Evolutionary conservation across 2,797 vertebrate species (phyloP), one percentile per base, ranked within the genome.

Genomic region (Enteromius radiatus): DNA sequence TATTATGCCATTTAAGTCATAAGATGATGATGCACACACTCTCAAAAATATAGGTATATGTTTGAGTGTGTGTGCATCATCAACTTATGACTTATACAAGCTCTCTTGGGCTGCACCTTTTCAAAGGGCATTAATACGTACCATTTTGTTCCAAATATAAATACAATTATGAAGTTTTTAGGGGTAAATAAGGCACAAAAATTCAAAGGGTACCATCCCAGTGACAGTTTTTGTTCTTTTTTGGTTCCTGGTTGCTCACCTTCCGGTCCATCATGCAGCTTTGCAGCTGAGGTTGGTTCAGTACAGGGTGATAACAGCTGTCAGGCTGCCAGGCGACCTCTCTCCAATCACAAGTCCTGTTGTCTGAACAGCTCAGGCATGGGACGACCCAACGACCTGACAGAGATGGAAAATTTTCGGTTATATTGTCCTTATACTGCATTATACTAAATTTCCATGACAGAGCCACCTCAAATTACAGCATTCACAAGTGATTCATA

Each of bases 331-430:
- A 99, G 0, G 92, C 92, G 88, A 98, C 95, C 91, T 96, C 95
- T 89, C 97, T 94, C 98, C 98, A 99, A 89, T 99, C 97, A 68
- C 98, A 99, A 1, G 98, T 99, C 86, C 97, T 96, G 91, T 97
- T 98, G 91, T 99, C 97, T 28, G 95, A 94, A 84, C 98, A 99
- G 86, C 95, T 99, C 85, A 99, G 95, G 86, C 98, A 99, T 3
- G 98, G 97, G 41, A 99, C 96, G 70, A 99, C 92, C 98, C 98
- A 99, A 19, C 93, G 96, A 68, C 97, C 98, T 99, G 67, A 75
- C 2, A 83, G 47, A 61, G 41, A 43, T 9, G 67, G 23, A 38
- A 67, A 52, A 38, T 26, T 36, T 45, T 45, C 3, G 8, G 41
- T 49, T 21, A 65, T 23, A 49, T 38, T n/a, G 11, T 47, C 9